Conservation (phyloP, 2,797 vertebrate species). For the Emydoidea blandingii region DNA sequence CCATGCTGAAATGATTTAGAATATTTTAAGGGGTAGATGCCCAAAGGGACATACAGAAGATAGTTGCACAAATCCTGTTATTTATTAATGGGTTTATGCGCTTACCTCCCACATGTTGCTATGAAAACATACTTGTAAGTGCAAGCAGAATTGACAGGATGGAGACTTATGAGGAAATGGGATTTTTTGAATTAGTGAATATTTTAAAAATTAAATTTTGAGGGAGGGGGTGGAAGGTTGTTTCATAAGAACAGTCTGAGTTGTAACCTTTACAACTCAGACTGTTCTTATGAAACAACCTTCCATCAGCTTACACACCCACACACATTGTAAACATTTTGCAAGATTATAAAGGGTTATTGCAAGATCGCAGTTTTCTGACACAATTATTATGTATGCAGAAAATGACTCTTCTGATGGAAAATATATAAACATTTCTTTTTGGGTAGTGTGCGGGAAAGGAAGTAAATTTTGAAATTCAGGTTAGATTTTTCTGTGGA, state of each 20-base stretch:
- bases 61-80: background rate
- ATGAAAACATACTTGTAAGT: background rate
- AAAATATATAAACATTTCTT: background rate
- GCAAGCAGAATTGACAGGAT: background rate
- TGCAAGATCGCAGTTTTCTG: fast-evolving
- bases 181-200: background rate
- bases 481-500: background rate
- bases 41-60: background rate
- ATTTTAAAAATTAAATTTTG: background rate
- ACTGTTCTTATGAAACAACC: no score
- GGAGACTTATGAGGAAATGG: background rate
- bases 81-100: background rate
- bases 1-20: background rate
- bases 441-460: background rate
- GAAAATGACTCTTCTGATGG: background rate
- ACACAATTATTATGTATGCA: fast-evolving
- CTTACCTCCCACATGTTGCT: background rate
- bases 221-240: background rate
- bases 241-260: background rate
- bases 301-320: background rate
- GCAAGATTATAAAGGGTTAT: background rate
- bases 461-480: background rate
- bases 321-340: background rate
- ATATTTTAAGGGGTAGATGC: background rate
- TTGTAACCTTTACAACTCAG: background rate